Conservation (phyloP, 2,113 vertebrate genomes). For the Holacanthus passer region DNA sequence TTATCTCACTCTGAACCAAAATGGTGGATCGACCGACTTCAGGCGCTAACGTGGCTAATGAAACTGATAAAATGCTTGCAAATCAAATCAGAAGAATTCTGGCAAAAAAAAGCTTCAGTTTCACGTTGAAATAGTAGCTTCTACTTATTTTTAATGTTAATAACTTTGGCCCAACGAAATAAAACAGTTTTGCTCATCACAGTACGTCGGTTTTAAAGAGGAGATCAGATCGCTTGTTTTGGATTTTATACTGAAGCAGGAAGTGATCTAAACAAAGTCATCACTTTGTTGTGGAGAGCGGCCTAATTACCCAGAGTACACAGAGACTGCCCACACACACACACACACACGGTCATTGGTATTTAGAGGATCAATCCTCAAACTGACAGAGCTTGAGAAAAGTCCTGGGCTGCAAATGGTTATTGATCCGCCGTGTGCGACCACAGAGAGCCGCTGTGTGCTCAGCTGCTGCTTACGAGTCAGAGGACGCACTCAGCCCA, state of each 20-base stretch:
- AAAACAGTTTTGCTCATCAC: not conserved
- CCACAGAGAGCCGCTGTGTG: slow-evolving; percentile 62
- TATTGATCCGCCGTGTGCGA: slow-evolving; percentile 54
- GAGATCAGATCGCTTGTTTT: not conserved
- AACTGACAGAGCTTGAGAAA: slow-evolving; percentile 63
- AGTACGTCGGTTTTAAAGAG: not conserved
- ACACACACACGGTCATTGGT: slow-evolving; percentile 20
- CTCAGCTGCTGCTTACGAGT: slow-evolving; percentile 69
- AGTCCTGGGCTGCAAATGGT: slow-evolving; percentile 53
- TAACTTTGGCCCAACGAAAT: not conserved
- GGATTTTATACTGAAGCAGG: slow-evolving; percentile 10
- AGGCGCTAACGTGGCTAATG: too few species aligned
- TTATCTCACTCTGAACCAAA: not conserved
- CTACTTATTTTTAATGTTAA: not conserved
- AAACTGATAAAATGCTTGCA: too few species aligned
- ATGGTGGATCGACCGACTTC: not conserved
- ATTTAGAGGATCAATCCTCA: slow-evolving; percentile 68
- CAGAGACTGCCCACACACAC: slow-evolving; percentile 26
- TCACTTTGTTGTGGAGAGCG: slow-evolving; percentile 37
- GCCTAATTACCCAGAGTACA: slow-evolving; percentile 49
- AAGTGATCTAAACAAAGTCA: slow-evolving; percentile 41
- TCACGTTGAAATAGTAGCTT: too few species aligned
- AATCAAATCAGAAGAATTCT: too few species aligned
- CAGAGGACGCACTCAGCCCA: slow-evolving; percentile 49
- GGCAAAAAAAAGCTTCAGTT: too few species aligned